Base-by-base conservation (phyloP, 2,888 invertebrate species). In the Callyntrura guangdongensis region DNA sequence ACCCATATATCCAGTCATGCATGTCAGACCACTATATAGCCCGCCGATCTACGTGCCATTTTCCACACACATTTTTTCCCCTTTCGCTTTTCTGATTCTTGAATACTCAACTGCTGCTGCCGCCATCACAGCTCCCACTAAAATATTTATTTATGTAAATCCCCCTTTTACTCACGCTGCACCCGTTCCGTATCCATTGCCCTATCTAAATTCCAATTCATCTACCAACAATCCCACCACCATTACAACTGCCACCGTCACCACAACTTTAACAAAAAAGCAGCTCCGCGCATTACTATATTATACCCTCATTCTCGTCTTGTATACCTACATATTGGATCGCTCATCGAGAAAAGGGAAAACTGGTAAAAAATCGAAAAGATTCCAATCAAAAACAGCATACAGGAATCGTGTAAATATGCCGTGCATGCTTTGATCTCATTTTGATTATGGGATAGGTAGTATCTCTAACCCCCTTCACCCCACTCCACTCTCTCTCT, bases 71-170 rank as follows among this genome's bases (percentile, higher is more conserved):
- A 36, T 81, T 61, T 81, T 77, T 36, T 25, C 36, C 0, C 17
- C 53, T 53, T 77, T 25, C 53, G 20, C 61, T 45, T 20, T 59
- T 45, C 81, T 61, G 49, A 22, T n/a, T n/a, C n/a, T n/a, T n/a
- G n/a, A n/a, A n/a, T n/a, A n/a, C n/a, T n/a, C n/a, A n/a, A n/a
- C n/a, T n/a, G n/a, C n/a, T n/a, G n/a, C 77, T 77, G 8, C 22
- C 4, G 17, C 45, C 17, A 53, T 11, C 14, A 45, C 53, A n/a
- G 17, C 61, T 61, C 36, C 61, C 17, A 36, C 81, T 81, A 81
- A 59, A 81, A 81, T 81, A 81, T 81, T 81, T 81, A 83, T 83
- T 83, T 83, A 83, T 83, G 83, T 20, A 83, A 83, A 83, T 83
- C 83, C 67, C 61, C 83, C 0, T 83, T 64, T 83, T 83, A 83